phyloP scores from a whole-genome alignment of 2,888 invertebrate species.

The Amblyjoppa fuscipennis region DNA sequence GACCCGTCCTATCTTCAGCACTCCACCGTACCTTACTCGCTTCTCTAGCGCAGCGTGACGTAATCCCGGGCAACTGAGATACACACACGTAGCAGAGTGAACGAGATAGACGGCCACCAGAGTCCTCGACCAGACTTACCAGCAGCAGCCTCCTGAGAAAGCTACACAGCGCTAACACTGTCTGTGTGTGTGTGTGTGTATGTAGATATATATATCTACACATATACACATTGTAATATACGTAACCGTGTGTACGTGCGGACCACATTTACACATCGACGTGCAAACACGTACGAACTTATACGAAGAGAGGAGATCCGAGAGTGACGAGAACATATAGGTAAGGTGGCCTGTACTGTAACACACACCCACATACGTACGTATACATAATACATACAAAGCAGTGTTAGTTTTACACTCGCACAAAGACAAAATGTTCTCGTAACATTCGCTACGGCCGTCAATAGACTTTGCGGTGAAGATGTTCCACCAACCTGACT shows the following conservation, averaged over 20 bases:
- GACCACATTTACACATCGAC: constrained; percentile 39
- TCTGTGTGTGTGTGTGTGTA: too few species aligned
- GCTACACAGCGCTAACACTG: background rate
- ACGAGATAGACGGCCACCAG: constrained; percentile 40
- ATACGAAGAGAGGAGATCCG: constrained; percentile 22
- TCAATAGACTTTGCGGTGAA: constrained; percentile 80
- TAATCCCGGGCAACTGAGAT: constrained; percentile 72
- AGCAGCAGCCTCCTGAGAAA: constrained; percentile 35
- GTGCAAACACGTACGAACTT: constrained; percentile 32
- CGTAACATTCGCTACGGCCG: constrained; percentile 72
- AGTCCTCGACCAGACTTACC: constrained; percentile 33
- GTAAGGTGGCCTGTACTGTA: background rate
- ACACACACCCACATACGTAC: background rate
- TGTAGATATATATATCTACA: background rate
- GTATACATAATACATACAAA: background rate
- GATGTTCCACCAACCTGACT: constrained; percentile 76
- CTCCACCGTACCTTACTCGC: constrained; percentile 75
- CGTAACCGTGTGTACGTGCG: constrained; percentile 34
- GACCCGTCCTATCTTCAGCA: constrained; percentile 77
- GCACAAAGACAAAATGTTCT: constrained; percentile 46
- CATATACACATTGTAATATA: constrained; percentile 9
- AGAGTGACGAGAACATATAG: constrained; percentile 32
- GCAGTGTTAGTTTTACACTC: constrained; percentile 21
- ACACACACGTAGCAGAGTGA: constrained; percentile 38
- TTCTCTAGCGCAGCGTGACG: constrained; percentile 76